phyloP scores from a whole-genome alignment of 2,797 vertebrate genomes.

The Apogon talboti region DNA sequence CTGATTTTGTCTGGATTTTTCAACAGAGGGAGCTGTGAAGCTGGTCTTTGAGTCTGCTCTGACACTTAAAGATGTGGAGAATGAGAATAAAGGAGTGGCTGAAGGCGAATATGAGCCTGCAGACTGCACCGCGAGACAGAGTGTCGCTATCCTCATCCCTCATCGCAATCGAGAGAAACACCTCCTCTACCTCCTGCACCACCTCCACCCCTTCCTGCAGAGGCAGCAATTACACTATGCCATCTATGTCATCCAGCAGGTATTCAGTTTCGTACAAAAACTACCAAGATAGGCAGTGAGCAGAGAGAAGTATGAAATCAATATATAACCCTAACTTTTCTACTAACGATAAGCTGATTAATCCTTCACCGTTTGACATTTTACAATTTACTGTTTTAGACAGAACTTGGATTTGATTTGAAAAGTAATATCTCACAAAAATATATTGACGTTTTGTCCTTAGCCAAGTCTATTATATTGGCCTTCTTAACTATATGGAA shows the following conservation, averaged over 20 bases:
- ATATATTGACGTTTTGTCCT: too few relatives aligned
- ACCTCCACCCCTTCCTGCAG: constrained; percentile 96
- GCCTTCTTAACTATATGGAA: too few relatives aligned
- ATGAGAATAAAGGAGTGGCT: constrained; percentile 84
- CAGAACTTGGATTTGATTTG: too few relatives aligned
- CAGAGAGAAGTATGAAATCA: too few relatives aligned
- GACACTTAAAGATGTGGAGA: constrained; percentile 86
- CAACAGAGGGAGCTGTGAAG: constrained; percentile 85
- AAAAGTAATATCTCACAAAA: too few relatives aligned
- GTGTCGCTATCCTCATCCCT: constrained; percentile 92
- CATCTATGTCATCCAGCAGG: constrained; percentile 97
- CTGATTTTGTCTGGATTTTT: constrained; percentile 12
- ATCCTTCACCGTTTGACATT: too few relatives aligned
- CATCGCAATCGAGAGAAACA: constrained; percentile 92
- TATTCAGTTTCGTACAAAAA: constrained; percentile 51
- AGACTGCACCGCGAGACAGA: constrained; percentile 87
- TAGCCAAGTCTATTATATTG: too few relatives aligned
- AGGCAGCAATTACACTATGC: constrained; percentile 94
- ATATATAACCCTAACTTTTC: too few relatives aligned
- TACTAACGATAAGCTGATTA: too few relatives aligned
- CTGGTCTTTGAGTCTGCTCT: constrained; percentile 88
- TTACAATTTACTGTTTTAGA: too few relatives aligned
- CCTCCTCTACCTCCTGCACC: constrained; percentile 91
- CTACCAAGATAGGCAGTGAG: too few relatives aligned
- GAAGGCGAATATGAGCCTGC: constrained; percentile 85